phyloP scores from a whole-genome alignment of 2,113 vertebrate species.

The Etheostoma spectabile region DNA sequence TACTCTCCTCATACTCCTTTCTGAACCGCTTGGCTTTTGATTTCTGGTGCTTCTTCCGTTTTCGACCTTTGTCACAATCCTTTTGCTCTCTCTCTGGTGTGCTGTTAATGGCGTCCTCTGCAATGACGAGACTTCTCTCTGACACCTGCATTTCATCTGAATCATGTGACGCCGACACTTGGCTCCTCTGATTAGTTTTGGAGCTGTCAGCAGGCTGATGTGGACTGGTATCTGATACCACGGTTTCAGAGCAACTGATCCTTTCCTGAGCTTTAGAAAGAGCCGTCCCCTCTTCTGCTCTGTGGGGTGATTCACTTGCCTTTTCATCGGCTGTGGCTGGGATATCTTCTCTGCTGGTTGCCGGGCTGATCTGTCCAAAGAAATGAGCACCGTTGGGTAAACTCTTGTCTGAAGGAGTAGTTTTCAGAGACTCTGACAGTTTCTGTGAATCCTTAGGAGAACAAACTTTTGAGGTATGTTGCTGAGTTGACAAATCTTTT shows the following conservation, averaged over 20 bases:
- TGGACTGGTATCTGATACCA: background rate
- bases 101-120: constrained; percentile 3
- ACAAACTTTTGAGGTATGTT: background rate
- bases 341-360: background rate
- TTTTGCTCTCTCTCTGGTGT: background rate
- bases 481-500: background rate
- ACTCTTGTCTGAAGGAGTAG: background rate
- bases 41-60: constrained; percentile 72
- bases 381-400: background rate
- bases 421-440: background rate
- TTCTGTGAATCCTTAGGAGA: background rate
- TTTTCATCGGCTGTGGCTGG: background rate
- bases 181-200: background rate
- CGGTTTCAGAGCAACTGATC: background rate
- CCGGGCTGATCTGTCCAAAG: background rate
- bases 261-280: background rate
- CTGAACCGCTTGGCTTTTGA: constrained; percentile 76
- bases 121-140: constrained; percentile 6
- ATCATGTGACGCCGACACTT: background rate
- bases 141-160: constrained; percentile 26
- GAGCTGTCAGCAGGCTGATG: constrained; percentile 1
- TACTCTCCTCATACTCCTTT: constrained; percentile 64
- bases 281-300: background rate
- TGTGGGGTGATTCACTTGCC: background rate
- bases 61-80: constrained; percentile 38